Evolutionary conservation across 2,888 invertebrate species (phyloP).

Genomic region (Machimus rusticus): DNA sequence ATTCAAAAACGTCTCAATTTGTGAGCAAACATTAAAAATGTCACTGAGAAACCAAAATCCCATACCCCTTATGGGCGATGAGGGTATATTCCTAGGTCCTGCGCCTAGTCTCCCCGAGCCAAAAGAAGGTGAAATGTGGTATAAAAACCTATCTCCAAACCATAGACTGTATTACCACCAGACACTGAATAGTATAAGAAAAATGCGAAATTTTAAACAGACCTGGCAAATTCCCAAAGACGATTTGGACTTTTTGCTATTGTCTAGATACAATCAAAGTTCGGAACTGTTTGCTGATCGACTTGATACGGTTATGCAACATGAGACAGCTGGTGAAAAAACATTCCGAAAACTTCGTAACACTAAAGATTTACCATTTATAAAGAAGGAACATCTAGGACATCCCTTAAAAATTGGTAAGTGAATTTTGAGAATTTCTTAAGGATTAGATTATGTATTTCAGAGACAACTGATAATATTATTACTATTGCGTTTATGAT

Average conservation of each 20-base stretch:
- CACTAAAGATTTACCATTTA: conserved; percentile 50
- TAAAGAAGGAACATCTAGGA: conserved; percentile 58
- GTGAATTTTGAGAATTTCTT: background rate
- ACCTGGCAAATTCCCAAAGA: conserved; percentile 67
- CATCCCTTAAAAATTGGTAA: conserved; percentile 65
- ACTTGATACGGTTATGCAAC: conserved; percentile 71
- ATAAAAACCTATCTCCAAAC: conserved; percentile 57
- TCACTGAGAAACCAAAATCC: conserved; percentile 56
- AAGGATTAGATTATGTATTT: background rate
- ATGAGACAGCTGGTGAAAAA: conserved; percentile 62
- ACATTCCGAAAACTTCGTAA: conserved; percentile 53
- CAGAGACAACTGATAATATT: background rate
- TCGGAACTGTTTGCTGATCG: conserved; percentile 71
- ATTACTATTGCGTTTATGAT: background rate
- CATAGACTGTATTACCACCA: conserved; percentile 66
- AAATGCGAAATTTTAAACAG: conserved; percentile 61
- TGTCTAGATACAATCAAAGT: conserved; percentile 73
- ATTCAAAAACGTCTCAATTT: background rate
- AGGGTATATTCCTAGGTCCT: conserved; percentile 63
- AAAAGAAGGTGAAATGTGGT: conserved; percentile 57
- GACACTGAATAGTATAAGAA: conserved; percentile 66
- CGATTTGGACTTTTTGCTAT: conserved; percentile 72
- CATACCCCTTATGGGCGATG: conserved; percentile 62
- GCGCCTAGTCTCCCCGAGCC: conserved; percentile 52
- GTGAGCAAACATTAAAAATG: conserved; percentile 41